Evolutionary conservation across 2,888 invertebrate species (phyloP).

Genomic region (Scaptomyza reducta): DNA sequence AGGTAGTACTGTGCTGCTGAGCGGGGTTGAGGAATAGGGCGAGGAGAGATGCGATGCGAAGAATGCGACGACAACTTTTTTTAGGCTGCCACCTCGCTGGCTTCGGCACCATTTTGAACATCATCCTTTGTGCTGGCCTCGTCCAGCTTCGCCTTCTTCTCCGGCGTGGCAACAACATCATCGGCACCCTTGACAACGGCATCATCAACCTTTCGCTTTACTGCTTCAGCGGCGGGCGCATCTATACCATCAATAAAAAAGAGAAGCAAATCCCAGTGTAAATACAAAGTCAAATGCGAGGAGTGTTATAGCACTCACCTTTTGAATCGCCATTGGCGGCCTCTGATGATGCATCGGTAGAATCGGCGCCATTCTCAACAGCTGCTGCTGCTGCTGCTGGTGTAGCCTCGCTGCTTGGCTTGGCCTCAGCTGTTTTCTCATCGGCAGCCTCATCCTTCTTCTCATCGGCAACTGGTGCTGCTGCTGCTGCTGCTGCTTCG

Average conservation of each 20-base stretch:
- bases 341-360: constrained; percentile 65
- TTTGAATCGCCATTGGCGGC: constrained; percentile 83
- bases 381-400: constrained; percentile 62
- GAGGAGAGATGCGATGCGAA: constrained; percentile 14
- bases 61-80: constrained; percentile 68
- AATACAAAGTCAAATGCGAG: constrained; percentile 19
- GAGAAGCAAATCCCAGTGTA: neutral
- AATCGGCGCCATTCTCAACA: constrained; percentile 79
- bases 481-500: constrained; percentile 36
- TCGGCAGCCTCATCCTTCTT: constrained; percentile 48
- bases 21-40: constrained; percentile 13
- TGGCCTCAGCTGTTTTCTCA: constrained; percentile 68
- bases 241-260: constrained; percentile 45
- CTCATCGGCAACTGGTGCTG: constrained; percentile 48
- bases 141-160: constrained; percentile 84
- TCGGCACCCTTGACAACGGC: constrained; percentile 77
- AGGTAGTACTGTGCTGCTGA: constrained; percentile 62
- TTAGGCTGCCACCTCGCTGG: constrained; percentile 84
- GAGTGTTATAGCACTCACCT: constrained; percentile 62
- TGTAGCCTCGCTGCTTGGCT: constrained; percentile 70
- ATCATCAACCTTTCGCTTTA: constrained; percentile 84
- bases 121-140: constrained; percentile 83
- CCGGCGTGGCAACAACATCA: constrained; percentile 83
- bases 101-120: constrained; percentile 84
- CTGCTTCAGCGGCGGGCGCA: constrained; percentile 83